Evolutionary conservation across 1,140 invertebrate genomes (phyloP).

Genomic region (Drosophila kohkoa): DNA sequence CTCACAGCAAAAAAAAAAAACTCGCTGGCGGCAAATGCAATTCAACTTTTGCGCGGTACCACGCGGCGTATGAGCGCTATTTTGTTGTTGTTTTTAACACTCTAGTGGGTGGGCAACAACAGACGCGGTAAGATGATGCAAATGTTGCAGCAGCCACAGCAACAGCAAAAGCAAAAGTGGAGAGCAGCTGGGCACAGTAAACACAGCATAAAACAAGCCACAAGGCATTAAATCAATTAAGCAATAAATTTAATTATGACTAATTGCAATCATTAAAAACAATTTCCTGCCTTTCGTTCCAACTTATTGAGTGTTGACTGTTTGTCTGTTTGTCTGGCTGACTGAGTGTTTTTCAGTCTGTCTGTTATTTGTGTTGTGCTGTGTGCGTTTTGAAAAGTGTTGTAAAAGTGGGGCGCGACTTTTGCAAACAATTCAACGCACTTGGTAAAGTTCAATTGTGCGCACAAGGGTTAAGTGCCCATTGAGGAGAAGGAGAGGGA

Average conservation of each 20-base stretch:
- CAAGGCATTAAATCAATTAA: background rate
- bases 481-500: constrained; percentile 17
- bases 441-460: constrained; percentile 69
- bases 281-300: background rate
- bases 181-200: constrained; percentile 25
- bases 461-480: constrained; percentile 58
- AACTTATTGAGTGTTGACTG: constrained; percentile 5
- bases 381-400: too few relatives aligned
- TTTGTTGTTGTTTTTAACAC: constrained; percentile 29
- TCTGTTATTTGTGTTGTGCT: too few relatives aligned
- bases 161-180: too few relatives aligned
- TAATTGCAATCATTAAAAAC: background rate
- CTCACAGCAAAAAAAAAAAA: constrained; percentile 5
- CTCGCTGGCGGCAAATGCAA: constrained; percentile 48
- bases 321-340: constrained; percentile 6
- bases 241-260: background rate
- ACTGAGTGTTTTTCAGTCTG: too few relatives aligned
- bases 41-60: constrained; percentile 45
- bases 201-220: background rate
- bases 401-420: constrained; percentile 62
- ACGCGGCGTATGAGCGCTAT: constrained; percentile 59
- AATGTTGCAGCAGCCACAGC: background rate
- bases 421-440: constrained; percentile 57
- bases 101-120: constrained; percentile 36
- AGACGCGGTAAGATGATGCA: constrained; percentile 16